Percentiles rank a stretch among this genome's conserved stretches.
These are phyloP conservation scores for Caradrina clavipalpis DNA, from an alignment of 2,888 invertebrate species.

Conservation along the genomic window DNA sequence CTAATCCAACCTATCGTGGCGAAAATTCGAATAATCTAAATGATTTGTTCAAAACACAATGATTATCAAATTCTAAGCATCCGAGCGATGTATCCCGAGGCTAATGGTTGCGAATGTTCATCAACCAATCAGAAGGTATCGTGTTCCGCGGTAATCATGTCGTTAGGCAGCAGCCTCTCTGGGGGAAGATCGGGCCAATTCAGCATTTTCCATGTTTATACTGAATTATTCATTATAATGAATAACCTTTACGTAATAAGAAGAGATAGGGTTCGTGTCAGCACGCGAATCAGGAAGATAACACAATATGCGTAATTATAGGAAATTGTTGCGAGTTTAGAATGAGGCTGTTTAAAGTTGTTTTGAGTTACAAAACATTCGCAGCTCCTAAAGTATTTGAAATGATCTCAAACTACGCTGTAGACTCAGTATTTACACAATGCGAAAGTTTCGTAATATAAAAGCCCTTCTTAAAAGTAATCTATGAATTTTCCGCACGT, in stretches of 20 bases:
- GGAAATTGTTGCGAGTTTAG: constrained; percentile 19
- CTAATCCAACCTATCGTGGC: constrained; percentile 24
- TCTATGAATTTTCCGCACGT: neutral
- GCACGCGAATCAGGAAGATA: constrained; percentile 62
- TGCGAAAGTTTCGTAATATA: too few relatives aligned
- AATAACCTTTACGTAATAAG: constrained; percentile 61
- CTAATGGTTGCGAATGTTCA: constrained; percentile 51
- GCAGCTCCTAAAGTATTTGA: neutral
- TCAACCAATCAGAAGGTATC: constrained; percentile 51
- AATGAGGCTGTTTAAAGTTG: constrained; percentile 18
- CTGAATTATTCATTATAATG: constrained; percentile 63
- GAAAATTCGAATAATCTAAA: constrained; percentile 41
- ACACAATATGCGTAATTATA: constrained; percentile 34
- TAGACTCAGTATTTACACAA: too few relatives aligned
- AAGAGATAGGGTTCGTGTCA: constrained; percentile 46
- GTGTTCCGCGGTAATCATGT: constrained; percentile 63
- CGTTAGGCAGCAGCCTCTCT: constrained; percentile 49
- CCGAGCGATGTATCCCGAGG: constrained; percentile 35
- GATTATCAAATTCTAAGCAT: constrained; percentile 61
- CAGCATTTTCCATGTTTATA: constrained; percentile 60
- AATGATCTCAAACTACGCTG: too few relatives aligned
- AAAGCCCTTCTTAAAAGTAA: too few relatives aligned
- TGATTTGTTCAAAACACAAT: constrained; percentile 41
- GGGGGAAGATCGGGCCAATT: constrained; percentile 48
- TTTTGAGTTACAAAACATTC: constrained; percentile 30